Base-by-base conservation (phyloP, 2,888 invertebrate species). In the Drosophila putrida region DNA sequence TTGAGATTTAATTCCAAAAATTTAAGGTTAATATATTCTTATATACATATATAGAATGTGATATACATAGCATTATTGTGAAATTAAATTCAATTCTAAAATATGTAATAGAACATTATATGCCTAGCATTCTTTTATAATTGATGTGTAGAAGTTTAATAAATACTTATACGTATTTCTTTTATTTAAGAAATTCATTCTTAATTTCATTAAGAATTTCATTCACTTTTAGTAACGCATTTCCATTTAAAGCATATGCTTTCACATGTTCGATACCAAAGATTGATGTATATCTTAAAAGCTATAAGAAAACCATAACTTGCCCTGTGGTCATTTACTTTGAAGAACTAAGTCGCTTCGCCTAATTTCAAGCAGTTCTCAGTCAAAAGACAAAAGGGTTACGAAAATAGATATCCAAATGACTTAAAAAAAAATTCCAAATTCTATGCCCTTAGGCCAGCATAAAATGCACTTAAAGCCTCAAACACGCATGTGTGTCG, bases 401-500 rank as follows among this genome's bases (percentile, higher is more conserved):
- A 27, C 9, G 20, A 27, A 38, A 25, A 46, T 43, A 27, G 43
- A 65, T 44, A 71, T 15, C 38, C 20, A 68, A 66, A 39, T 65
- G 50, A 33, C 55, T 62, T 11, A 31, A 28, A 41, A 63, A 41
- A 43, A 57, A 9, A 41, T 41, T 41, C 10, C 38, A 66, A 44
- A 73, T 73, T 69, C 51, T 53, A 11, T 58, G 80, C 54, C 83
- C 66, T 39, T 41, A 38, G 73, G 80, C 66, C 44, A 38, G 41
- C 53, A 75, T 60, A 50, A 66, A 70, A 61, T 78, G 79, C 76
- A 76, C 41, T 63, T 60, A 33, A 28, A 49, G 65, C 57, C 73
- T 41, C 68, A 74, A 74, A 55, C 80, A 71, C 73, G 78, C 75
- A 75, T 46, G 31, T 43, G 50, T 67, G 62, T 55, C 53, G 47